A percentile compares a stretch with the other conserved stretches of the same genome.
Conservation (phyloP, 2,888 invertebrate species). For the Caenorhabditis wallacei region DNA sequence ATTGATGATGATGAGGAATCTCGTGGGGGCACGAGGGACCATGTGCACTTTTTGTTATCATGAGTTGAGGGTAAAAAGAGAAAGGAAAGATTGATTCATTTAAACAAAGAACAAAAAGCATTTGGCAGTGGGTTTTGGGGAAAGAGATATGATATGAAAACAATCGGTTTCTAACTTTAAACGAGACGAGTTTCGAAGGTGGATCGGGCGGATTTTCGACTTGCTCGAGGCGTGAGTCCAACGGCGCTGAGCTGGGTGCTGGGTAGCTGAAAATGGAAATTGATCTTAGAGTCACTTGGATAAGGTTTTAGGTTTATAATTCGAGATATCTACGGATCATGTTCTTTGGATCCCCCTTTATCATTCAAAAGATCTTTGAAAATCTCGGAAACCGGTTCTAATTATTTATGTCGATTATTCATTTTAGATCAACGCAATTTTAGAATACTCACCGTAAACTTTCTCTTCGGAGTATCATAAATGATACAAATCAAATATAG, state of each 20-base stretch:
- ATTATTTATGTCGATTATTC: not conserved
- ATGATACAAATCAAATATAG: conserved; percentile 79
- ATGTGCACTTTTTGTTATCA: conserved; percentile 56
- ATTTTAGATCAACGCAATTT: no score
- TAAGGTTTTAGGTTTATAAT: no score
- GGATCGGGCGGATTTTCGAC: conserved; percentile 42
- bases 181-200: conserved; percentile 43
- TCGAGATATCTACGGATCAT: no score
- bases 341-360: no score
- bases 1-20: not conserved
- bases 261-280: conserved; percentile 29
- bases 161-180: conserved; percentile 22
- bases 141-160: conserved; percentile 1
- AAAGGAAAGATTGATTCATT: conserved; percentile 41
- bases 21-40: conserved; percentile 44
- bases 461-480: conserved; percentile 75
- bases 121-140: conserved; percentile 23
- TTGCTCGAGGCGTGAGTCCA: conserved; percentile 55
- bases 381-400: conserved; percentile 19
- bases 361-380: conserved; percentile 11
- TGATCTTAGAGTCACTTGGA: not conserved
- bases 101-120: conserved; percentile 21
- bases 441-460: conserved; percentile 56
- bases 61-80: not conserved
- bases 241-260: conserved; percentile 50